Percentiles rank a stretch among this genome's conserved stretches.
These are phyloP conservation scores for Acipenser oxyrinchus DNA, from an alignment of 2,797 vertebrate species.

Conservation along the genomic window DNA sequence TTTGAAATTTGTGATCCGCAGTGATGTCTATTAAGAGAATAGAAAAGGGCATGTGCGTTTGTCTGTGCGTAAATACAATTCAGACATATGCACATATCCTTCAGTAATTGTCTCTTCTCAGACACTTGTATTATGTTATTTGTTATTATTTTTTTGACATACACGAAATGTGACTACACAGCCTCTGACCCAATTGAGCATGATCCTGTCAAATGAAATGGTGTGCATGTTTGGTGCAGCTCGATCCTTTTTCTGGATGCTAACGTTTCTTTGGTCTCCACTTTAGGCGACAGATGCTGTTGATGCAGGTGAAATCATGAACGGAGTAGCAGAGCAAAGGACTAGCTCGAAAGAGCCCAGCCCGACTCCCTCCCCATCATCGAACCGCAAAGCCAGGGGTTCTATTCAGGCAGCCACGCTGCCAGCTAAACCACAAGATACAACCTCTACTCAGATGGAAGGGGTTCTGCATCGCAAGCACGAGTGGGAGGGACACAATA, in stretches of 20 bases:
- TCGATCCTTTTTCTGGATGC: too few species aligned
- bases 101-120: neutral
- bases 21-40: too few species aligned
- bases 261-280: too few species aligned
- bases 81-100: neutral
- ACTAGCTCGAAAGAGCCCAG: conserved; percentile 75
- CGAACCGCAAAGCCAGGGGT: conserved; percentile 69
- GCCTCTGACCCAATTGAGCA: conserved; percentile 25
- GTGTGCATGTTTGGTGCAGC: neutral
- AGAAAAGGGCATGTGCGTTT: neutral
- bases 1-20: too few species aligned
- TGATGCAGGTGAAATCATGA: conserved; percentile 71
- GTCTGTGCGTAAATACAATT: neutral
- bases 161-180: conserved; percentile 28
- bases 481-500: conserved; percentile 89
- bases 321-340: conserved; percentile 72
- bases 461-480: conserved; percentile 88
- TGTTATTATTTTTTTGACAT: neutral
- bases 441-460: conserved; percentile 69
- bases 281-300: conserved; percentile 60
- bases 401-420: conserved; percentile 77
- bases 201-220: conserved; percentile 11
- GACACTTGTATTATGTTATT: neutral
- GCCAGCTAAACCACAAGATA: conserved; percentile 75
- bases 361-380: conserved; percentile 74